Conservation (phyloP, 2,888 invertebrate genomes). For the Eupithecia exiguata region DNA sequence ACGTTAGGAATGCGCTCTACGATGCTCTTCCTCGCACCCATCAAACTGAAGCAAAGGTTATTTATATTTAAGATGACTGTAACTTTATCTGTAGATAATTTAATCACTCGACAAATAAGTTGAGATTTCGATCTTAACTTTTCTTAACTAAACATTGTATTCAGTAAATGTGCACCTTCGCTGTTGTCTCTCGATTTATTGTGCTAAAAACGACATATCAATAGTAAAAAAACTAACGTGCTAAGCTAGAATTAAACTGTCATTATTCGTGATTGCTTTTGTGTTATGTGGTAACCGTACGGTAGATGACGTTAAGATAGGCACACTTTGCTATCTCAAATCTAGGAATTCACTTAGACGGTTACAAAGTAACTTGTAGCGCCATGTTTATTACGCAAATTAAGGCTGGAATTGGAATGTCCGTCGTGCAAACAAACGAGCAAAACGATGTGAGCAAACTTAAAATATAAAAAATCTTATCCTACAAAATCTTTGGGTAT, state of each 20-base stretch:
- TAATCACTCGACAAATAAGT: background rate
- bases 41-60: background rate
- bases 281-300: conserved; percentile 31
- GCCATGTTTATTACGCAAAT: conserved; percentile 9
- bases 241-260: conserved; percentile 56
- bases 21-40: background rate
- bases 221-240: conserved; percentile 52
- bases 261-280: conserved; percentile 61
- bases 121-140: too few species aligned
- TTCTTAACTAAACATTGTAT: background rate
- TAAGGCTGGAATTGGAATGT: background rate
- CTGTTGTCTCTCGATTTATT: conserved; percentile 10
- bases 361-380: conserved; percentile 19
- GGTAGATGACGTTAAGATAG: conserved; percentile 36
- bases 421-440: background rate
- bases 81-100: background rate
- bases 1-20: background rate
- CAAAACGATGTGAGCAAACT: background rate
- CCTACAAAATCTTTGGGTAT: background rate
- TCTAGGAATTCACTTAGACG: conserved; percentile 32
- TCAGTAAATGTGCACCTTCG: background rate
- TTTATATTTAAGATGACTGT: background rate
- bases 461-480: background rate
- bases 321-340: conserved; percentile 26
- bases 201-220: conserved; percentile 34